Percentiles rank a stretch among this genome's conserved stretches.
phyloP scores from a whole-genome alignment of 2,888 invertebrate species.

The Stenoptilia bipunctidactyla region DNA sequence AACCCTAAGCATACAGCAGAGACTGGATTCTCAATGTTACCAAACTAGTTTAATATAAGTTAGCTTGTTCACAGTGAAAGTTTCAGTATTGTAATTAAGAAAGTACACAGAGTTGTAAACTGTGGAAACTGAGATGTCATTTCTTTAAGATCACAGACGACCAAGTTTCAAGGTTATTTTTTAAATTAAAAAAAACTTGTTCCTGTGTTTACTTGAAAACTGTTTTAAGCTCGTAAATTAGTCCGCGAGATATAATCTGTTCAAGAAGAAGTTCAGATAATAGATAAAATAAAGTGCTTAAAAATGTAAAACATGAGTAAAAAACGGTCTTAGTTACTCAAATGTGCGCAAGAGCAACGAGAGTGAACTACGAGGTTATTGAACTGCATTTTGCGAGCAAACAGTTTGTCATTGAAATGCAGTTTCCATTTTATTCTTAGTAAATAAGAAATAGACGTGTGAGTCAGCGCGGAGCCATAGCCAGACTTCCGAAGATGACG shows the following conservation, averaged over 20 bases:
- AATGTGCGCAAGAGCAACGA: not conserved
- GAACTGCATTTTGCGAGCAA: too few species aligned
- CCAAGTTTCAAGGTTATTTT: too few species aligned
- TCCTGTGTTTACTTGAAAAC: too few species aligned
- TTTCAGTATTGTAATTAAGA: slow-evolving; percentile 33
- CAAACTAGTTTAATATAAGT: slow-evolving; percentile 17
- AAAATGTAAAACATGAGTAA: not conserved
- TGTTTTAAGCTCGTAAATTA: too few species aligned
- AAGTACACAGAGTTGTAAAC: too few species aligned
- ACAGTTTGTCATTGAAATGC: slow-evolving; percentile 47
- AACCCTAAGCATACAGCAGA: not conserved
- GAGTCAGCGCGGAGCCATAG: slow-evolving; percentile 36
- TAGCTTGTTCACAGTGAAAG: slow-evolving; percentile 22
- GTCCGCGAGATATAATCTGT: too few species aligned
- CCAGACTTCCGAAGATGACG: slow-evolving; percentile 38
- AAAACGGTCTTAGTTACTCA: not conserved
- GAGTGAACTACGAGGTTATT: not conserved
- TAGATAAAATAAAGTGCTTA: not conserved
- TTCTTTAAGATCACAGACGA: too few species aligned
- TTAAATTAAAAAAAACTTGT: too few species aligned
- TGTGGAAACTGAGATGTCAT: not conserved
- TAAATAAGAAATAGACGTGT: slow-evolving; percentile 59
- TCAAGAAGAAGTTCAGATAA: too few species aligned
- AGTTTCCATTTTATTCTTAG: slow-evolving; percentile 65
- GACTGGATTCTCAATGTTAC: slow-evolving; percentile 1